Evolutionary conservation across 2,888 invertebrate genomes (phyloP).

Genomic region (Caenorhabditis sulstoni): DNA sequence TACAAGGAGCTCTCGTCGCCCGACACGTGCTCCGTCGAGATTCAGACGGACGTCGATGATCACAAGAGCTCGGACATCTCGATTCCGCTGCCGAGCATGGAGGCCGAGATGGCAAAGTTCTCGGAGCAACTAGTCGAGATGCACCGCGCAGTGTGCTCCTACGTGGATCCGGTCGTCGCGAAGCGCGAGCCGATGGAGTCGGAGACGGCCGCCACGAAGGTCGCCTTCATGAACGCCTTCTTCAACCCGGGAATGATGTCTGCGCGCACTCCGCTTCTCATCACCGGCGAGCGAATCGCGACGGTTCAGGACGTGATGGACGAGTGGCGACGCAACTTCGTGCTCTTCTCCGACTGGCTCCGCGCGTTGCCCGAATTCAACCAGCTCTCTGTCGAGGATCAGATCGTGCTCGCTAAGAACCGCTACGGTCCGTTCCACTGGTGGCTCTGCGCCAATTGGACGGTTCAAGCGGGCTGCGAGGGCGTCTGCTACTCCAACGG

Average conservation of each 20-base stretch:
- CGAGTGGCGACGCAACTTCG: conserved; percentile 75
- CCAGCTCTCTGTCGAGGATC: conserved; percentile 49
- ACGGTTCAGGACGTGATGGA: conserved; percentile 72
- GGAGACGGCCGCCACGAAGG: conserved; percentile 40
- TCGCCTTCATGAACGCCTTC: conserved; percentile 70
- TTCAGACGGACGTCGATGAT: conserved; percentile 62
- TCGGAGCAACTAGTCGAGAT: conserved; percentile 66
- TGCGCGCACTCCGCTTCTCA: conserved; percentile 59
- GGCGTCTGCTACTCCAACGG: conserved; percentile 78
- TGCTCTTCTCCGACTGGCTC: conserved; percentile 75
- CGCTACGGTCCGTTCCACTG: conserved; percentile 77
- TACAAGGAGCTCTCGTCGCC: conserved; percentile 55
- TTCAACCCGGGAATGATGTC: conserved; percentile 67
- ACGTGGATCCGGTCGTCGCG: conserved; percentile 67
- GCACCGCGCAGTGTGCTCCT: conserved; percentile 66
- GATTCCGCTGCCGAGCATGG: conserved; percentile 48
- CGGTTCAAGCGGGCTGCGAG: conserved; percentile 68
- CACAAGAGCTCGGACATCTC: conserved; percentile 4
- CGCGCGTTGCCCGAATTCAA: conserved; percentile 73
- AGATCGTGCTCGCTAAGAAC: conserved; percentile 71
- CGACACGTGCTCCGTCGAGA: conserved; percentile 62
- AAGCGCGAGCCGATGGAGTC: conserved; percentile 43
- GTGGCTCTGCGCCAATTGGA: conserved; percentile 76
- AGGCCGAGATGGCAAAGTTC: conserved; percentile 41
- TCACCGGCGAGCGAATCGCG: conserved; percentile 69